Evolutionary conservation across 2,113 vertebrate genomes (phyloP).

Genomic region (Eudyptes chrysolophus): DNA sequence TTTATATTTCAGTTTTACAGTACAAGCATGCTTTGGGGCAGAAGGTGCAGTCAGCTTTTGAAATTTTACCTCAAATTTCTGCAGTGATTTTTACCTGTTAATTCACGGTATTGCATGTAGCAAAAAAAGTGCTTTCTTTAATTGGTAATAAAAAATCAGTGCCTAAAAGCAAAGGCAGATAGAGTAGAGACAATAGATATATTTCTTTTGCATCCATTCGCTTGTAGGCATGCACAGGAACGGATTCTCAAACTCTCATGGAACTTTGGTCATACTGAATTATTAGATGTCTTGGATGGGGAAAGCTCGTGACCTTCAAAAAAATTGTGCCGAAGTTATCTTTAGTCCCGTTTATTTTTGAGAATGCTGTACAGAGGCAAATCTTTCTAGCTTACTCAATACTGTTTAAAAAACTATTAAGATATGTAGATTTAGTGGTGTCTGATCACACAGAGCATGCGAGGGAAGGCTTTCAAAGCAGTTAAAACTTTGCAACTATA

Average conservation of each 20-base stretch:
- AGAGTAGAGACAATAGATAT: neutral
- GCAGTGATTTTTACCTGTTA: neutral
- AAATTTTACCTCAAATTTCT: neutral
- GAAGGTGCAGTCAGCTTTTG: neutral
- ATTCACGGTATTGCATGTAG: rapidly evolving
- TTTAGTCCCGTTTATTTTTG: neutral
- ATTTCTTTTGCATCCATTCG: rapidly evolving
- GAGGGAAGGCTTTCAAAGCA: neutral
- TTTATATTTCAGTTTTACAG: neutral
- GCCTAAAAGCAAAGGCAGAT: neutral
- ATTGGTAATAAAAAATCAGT: neutral
- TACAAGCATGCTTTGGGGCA: neutral
- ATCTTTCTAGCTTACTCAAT: neutral
- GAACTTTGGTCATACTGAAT: neutral
- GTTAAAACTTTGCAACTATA: neutral
- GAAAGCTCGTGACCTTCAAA: neutral
- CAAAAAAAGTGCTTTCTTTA: neutral
- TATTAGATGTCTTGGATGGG: neutral
- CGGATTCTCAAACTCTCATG: neutral
- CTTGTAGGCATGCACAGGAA: neutral
- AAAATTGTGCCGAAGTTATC: neutral
- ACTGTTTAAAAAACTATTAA: neutral
- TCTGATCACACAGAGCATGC: neutral
- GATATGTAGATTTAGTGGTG: neutral
- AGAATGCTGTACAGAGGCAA: neutral